Base-by-base conservation (phyloP, 1,140 invertebrate species). In the Vanessa atalanta region DNA sequence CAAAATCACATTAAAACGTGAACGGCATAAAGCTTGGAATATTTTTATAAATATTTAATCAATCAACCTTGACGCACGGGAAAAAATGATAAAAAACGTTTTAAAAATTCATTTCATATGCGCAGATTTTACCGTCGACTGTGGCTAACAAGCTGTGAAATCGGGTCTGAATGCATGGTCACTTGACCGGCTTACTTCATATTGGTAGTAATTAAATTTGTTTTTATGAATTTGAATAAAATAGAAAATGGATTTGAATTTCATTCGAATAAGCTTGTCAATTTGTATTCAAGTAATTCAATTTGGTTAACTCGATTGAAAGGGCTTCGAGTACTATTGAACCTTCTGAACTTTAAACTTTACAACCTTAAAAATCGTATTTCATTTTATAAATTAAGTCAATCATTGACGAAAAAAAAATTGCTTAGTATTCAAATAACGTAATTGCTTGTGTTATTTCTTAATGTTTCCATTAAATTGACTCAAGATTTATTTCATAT, bases 181-280 rank as follows among this genome's bases (percentile, higher is more conserved):
- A 65, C 70, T 72, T 72, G 70, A 72, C 70, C 70, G 70, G 47
- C 57, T 51, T 71, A 47, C 61, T 72, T 61, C 55, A 70, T 31
- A 63, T 23, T 66, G 47, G 47, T 31, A 37, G 16, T 72, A 51
- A 72, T 72, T 72, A 65, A 72, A 72, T 72, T 72, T 50, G 60
- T 37, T 65, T 65, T 60, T 60, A 60, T 26, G 55, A 60, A 26
- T 60, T 60, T 60, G 55, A 60, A 50, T 55, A 20, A 51, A 57
- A 68, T 57, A 68, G 53, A 68, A 68, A 55, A 68, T 26, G 53
- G 37, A 48, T 67, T 67, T 57, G 26, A 68, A 55, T 68, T n/a
- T 51, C 20, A 66, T 37, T 57, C 6, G n/a, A 47, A 43, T 57
- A 16, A 43, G 43, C 37, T 51, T 50, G 47, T 50, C 47, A 23